Percentiles rank a stretch among this genome's conserved stretches.
Evolutionary conservation across 2,113 vertebrate genomes (phyloP).

Genomic region (Procavia capensis): DNA sequence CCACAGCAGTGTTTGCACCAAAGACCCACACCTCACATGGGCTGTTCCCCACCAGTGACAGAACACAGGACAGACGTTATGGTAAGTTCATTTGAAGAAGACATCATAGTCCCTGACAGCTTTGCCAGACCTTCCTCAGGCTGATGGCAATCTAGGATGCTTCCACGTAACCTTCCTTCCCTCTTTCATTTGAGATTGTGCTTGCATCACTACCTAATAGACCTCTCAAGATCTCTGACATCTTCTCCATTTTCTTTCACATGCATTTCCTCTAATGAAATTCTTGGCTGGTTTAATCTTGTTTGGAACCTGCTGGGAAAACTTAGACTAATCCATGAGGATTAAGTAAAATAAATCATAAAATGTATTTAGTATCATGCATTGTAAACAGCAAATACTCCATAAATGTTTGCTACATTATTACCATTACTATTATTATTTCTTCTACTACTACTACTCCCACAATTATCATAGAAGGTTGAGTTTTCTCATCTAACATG

Average conservation of each 20-base stretch:
- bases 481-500: not conserved
- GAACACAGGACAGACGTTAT: not conserved
- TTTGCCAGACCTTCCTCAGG: not conserved
- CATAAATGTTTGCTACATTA: not conserved
- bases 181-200: not conserved
- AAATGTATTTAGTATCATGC: not conserved
- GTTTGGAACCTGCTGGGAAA: not conserved
- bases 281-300: not conserved
- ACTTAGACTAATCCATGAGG: not conserved
- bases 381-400: not conserved
- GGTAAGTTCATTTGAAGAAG: not conserved
- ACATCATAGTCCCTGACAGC: not conserved
- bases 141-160: not conserved
- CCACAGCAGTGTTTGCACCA: not conserved
- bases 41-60: not conserved
- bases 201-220: not conserved
- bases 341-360: not conserved
- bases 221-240: not conserved
- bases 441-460: not conserved
- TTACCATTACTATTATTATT: not conserved
- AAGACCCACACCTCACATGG: accelerated
- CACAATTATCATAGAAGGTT: not conserved
- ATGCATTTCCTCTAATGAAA: not conserved
- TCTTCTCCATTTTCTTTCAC: not conserved
- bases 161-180: not conserved